Evolutionary conservation across 2,797 vertebrate genomes (phyloP).

Genomic region (Buphagus erythrorhynchus): DNA sequence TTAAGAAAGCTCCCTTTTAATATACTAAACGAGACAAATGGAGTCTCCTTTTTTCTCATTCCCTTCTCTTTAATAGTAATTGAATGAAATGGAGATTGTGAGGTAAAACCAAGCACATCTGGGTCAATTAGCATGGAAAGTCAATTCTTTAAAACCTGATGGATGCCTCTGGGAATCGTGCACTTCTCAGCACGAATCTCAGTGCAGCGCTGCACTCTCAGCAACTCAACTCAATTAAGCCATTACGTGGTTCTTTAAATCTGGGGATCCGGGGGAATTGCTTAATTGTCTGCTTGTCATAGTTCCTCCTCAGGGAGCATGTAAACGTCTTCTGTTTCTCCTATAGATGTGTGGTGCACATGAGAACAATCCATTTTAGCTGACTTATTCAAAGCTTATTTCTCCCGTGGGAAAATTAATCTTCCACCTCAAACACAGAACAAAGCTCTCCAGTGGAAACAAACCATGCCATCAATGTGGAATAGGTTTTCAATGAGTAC

Average conservation of each 20-base stretch:
- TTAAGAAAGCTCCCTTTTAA: conserved; percentile 31
- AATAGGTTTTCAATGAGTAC: neutral
- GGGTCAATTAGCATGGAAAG: conserved; percentile 70
- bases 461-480: neutral
- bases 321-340: conserved; percentile 59
- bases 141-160: conserved; percentile 65
- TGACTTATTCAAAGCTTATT: conserved; percentile 62
- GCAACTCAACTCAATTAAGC: conserved; percentile 68
- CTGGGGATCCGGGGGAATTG: conserved; percentile 28
- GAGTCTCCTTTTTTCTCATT: neutral
- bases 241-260: conserved; percentile 67
- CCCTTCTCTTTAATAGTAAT: conserved; percentile 16
- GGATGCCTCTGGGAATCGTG: conserved; percentile 57
- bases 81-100: conserved; percentile 52
- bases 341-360: conserved; percentile 29
- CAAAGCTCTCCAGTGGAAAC: conserved; percentile 31
- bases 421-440: conserved; percentile 35
- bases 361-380: conserved; percentile 50
- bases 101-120: conserved; percentile 64
- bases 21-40: conserved; percentile 2
- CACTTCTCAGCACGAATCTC: conserved; percentile 64
- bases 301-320: conserved; percentile 65
- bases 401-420: conserved; percentile 72
- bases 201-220: conserved; percentile 21
- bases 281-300: conserved; percentile 69